phyloP scores from a whole-genome alignment of 1,140 invertebrate genomes.

The Bombus fervidus region DNA sequence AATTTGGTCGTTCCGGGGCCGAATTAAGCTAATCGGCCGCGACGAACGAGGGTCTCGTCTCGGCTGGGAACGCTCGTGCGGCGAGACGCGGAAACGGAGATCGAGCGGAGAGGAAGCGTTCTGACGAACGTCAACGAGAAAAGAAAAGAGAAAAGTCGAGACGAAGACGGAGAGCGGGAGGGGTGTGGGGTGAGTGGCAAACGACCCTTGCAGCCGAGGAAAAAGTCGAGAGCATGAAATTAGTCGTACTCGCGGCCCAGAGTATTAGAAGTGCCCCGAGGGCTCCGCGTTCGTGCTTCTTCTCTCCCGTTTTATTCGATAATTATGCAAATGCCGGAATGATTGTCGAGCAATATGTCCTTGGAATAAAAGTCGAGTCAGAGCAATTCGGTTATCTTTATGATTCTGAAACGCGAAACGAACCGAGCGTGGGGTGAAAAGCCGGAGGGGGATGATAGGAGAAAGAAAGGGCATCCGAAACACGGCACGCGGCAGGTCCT shows the following conservation, averaged over 20 bases:
- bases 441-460: slow-evolving; percentile 56
- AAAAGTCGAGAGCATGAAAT: slow-evolving; percentile 74
- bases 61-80: slow-evolving; percentile 28
- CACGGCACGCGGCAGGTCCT: slow-evolving; percentile 6
- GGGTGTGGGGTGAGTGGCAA: neutral
- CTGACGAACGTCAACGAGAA: neutral
- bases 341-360: slow-evolving; percentile 82
- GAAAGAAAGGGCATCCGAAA: slow-evolving; percentile 44
- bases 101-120: neutral
- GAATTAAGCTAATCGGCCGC: slow-evolving; percentile 74
- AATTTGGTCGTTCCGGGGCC: slow-evolving; percentile 64
- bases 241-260: slow-evolving; percentile 68
- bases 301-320: slow-evolving; percentile 78
- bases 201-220: slow-evolving; percentile 51
- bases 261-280: slow-evolving; percentile 50
- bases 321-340: slow-evolving; percentile 82
- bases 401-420: slow-evolving; percentile 71
- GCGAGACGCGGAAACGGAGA: slow-evolving; percentile 27
- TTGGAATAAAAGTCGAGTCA: slow-evolving; percentile 77
- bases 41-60: slow-evolving; percentile 49
- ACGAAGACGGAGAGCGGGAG: neutral
- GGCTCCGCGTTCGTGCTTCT: slow-evolving; percentile 14
- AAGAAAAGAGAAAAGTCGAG: neutral
- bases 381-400: slow-evolving; percentile 82
- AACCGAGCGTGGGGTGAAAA: slow-evolving; percentile 12